phyloP scores from a whole-genome alignment of 2,113 vertebrate species.

The Tetraodon nigroviridis region DNA sequence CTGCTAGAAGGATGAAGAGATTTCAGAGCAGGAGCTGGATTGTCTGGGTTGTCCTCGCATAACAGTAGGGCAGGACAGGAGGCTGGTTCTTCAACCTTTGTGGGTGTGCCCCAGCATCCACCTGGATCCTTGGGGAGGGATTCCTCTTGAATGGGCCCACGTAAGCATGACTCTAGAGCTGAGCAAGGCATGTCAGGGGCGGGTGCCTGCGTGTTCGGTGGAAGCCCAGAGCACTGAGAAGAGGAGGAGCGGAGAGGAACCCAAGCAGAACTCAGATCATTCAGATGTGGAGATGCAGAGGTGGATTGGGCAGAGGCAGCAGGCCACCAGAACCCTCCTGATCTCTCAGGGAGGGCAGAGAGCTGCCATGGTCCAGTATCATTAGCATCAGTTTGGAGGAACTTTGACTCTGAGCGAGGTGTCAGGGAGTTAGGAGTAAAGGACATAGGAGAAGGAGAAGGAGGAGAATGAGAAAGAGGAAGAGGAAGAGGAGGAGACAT shows the following conservation, averaged over 20 bases:
- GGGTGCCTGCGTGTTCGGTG: not conserved
- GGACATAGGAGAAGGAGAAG: too few relatives aligned
- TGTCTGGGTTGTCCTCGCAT: too few relatives aligned
- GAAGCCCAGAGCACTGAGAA: not conserved
- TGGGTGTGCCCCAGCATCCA: too few relatives aligned
- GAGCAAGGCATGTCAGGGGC: not conserved
- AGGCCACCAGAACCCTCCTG: not conserved
- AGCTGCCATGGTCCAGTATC: not conserved
- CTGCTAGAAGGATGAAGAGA: too few relatives aligned
- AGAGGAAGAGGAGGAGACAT: not conserved
- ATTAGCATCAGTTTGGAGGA: not conserved
- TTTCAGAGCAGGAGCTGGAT: too few relatives aligned
- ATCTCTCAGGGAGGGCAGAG: not conserved
- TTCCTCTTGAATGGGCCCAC: too few relatives aligned
- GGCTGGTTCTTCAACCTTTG: too few relatives aligned
- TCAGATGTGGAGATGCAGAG: not conserved
- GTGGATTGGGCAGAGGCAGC: not conserved
- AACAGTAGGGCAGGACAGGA: too few relatives aligned
- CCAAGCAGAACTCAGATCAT: not conserved
- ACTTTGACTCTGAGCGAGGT: not conserved
- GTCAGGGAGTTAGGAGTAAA: not conserved
- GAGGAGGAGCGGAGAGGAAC: not conserved
- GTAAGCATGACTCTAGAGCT: too few relatives aligned
- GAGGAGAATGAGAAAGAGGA: not conserved
- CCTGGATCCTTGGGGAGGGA: too few relatives aligned